A percentile compares a stretch with the other conserved stretches of the same genome.
Conservation (phyloP, 1,140 invertebrate species). For the Caenorhabditis briggsae region DNA sequence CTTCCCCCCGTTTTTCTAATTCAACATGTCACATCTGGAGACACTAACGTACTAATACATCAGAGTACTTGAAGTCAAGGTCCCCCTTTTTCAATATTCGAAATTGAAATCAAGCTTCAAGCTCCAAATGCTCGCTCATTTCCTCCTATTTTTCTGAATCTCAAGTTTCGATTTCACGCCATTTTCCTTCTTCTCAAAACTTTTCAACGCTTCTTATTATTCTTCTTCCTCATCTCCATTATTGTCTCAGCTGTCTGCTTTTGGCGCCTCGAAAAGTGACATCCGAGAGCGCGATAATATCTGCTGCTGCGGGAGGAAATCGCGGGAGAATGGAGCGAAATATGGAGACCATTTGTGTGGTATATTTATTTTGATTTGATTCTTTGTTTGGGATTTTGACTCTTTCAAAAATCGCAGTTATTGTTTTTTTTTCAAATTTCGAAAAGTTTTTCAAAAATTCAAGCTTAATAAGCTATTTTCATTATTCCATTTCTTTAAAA, state of each 20-base stretch:
- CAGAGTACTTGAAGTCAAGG: neutral
- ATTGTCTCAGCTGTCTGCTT: constrained; percentile 53
- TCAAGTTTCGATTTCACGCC: neutral
- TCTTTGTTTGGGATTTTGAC: neutral
- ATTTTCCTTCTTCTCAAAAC: neutral
- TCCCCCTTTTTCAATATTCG: neutral
- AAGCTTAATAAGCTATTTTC: too few species aligned
- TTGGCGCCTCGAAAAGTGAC: constrained; percentile 53
- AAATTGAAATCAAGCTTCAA: constrained; percentile 6
- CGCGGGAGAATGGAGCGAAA: neutral
- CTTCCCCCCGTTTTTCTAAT: constrained; percentile 17
- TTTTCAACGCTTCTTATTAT: constrained; percentile 9
- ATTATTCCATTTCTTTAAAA: too few species aligned
- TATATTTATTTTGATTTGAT: neutral
- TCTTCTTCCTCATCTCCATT: neutral
- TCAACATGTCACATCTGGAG: constrained; percentile 19
- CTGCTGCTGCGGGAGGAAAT: neutral
- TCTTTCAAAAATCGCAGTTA: too few species aligned
- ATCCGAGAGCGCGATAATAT: constrained; percentile 54
- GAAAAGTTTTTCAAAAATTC: too few species aligned
- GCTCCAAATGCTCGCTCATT: neutral
- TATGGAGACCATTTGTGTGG: neutral
- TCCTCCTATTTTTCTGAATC: neutral
- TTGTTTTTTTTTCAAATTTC: too few species aligned
- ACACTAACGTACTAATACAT: constrained; percentile 50